These are phyloP conservation scores for Rhinolophus ferrumequinum DNA, from an alignment of 2,113 vertebrate genomes.

Conservation along the genomic window DNA sequence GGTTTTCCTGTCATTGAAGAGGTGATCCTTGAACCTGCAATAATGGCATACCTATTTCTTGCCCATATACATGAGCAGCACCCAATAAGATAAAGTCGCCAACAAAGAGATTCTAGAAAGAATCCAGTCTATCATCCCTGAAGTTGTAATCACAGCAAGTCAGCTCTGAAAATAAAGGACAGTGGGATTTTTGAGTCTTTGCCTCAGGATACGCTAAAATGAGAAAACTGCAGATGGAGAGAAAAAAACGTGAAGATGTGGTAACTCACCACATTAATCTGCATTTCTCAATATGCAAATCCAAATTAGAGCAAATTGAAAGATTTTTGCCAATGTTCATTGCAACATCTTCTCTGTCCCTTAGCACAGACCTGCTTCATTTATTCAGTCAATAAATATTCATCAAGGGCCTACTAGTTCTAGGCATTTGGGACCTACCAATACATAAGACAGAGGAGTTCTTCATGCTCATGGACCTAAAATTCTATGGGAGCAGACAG, in stretches of 20 bases:
- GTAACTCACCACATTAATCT: not conserved
- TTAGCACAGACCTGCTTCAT: not conserved
- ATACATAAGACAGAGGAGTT: not conserved
- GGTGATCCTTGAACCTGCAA: not conserved
- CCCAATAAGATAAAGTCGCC: not conserved
- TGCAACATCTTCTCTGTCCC: not conserved
- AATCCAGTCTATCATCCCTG: not conserved
- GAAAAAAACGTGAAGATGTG: not conserved
- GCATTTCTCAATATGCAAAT: not conserved
- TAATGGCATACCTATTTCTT: constrained; percentile 2
- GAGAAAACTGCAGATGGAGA: not conserved
- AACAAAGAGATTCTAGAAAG: not conserved
- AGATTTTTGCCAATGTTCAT: not conserved
- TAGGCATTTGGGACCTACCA: not conserved
- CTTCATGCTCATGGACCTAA: not conserved
- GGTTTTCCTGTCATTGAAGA: not conserved
- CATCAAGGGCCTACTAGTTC: not conserved
- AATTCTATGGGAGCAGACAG: not conserved
- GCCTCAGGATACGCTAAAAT: not conserved
- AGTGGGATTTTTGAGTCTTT: not conserved
- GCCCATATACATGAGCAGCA: not conserved
- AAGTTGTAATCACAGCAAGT: constrained; percentile 28
- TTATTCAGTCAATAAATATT: not conserved
- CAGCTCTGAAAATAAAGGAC: constrained; percentile 14
- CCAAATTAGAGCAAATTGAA: not conserved